These are phyloP conservation scores for Platysteira castanea DNA, from an alignment of 2,113 vertebrate genomes.

Conservation along the genomic window DNA sequence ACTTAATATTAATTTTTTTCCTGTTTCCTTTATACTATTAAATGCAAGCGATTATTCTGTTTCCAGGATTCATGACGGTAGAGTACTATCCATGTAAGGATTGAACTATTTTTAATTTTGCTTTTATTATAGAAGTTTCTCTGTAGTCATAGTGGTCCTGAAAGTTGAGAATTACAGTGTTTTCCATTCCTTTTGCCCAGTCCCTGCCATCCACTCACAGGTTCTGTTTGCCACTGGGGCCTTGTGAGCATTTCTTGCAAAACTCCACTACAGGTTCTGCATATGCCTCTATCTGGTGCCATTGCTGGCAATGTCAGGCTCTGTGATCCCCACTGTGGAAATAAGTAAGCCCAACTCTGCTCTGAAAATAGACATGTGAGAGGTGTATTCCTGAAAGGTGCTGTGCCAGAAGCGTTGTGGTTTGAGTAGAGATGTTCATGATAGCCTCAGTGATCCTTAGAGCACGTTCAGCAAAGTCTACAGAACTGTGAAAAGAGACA, in stretches of 20 bases:
- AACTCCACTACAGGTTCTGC: background rate
- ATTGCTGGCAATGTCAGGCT: accelerated
- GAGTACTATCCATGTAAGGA: background rate
- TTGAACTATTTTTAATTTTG: background rate
- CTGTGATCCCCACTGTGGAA: background rate
- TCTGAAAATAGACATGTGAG: background rate
- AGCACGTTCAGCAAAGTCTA: background rate
- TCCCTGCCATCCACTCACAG: background rate
- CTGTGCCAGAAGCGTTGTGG: background rate
- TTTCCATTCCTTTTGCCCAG: background rate
- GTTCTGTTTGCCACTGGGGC: background rate
- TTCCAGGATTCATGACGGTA: background rate
- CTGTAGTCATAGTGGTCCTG: background rate
- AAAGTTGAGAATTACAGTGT: background rate
- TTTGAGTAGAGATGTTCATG: background rate
- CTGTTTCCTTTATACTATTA: background rate
- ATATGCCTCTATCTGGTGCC: background rate
- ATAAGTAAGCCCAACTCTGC: background rate
- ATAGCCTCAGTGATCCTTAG: background rate
- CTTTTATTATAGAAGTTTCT: too few relatives aligned
- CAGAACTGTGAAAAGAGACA: background rate
- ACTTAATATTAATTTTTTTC: background rate
- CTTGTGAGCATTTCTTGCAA: background rate
- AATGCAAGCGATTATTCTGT: background rate
- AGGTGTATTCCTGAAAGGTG: background rate